Percentiles rank a stretch among this genome's conserved stretches.
phyloP scores from a whole-genome alignment of 2,797 vertebrate species.

The Enteromius fasciolatus region DNA sequence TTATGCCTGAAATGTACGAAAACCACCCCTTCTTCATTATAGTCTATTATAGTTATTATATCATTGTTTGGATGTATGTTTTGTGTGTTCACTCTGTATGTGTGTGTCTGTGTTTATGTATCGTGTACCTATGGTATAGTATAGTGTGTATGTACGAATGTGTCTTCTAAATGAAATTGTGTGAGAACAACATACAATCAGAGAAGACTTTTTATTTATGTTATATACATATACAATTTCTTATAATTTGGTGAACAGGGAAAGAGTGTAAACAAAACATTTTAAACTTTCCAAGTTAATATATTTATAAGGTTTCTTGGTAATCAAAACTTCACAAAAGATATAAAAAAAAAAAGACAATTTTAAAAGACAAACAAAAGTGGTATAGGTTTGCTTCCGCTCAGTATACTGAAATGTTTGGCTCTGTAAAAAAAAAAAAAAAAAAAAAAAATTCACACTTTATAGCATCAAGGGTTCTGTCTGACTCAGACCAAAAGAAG shows the following conservation, averaged over 20 bases:
- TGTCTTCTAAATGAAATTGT: neutral
- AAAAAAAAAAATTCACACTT: neutral
- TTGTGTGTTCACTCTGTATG: neutral
- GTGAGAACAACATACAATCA: neutral
- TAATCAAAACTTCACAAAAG: neutral
- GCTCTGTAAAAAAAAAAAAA: neutral
- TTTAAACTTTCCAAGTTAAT: conserved; percentile 22
- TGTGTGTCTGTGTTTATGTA: too few species aligned
- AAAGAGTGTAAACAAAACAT: conserved; percentile 40
- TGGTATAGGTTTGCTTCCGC: conserved; percentile 53
- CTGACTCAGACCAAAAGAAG: neutral
- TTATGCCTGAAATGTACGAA: neutral
- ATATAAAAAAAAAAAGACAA: neutral
- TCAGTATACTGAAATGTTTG: conserved; percentile 24
- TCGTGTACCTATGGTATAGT: too few species aligned
- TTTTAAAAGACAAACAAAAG: conserved; percentile 52
- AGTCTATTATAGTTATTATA: neutral
- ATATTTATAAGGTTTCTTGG: neutral
- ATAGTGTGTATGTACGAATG: too few species aligned
- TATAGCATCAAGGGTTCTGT: neutral
- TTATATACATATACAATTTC: neutral
- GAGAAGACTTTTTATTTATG: neutral
- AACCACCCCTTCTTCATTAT: neutral
- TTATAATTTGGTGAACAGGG: conserved; percentile 56
- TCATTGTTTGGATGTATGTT: neutral